Evolutionary conservation across 2,888 invertebrate genomes (phyloP), one percentile per base, ranked within the genome.

Genomic region (Dicyrtoma fusca): DNA sequence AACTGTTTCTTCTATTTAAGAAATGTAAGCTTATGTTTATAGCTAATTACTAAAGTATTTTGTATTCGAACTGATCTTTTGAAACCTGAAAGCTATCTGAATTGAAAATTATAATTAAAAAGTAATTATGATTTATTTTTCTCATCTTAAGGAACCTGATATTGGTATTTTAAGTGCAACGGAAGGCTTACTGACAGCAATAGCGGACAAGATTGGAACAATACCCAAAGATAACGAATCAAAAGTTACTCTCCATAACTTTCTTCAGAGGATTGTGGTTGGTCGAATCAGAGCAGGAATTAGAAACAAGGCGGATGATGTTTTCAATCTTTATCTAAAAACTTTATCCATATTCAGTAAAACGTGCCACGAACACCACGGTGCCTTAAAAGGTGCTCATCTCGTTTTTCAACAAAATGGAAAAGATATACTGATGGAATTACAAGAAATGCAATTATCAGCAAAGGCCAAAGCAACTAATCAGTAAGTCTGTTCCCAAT

Each of bases 401-500:
- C 10, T n/a, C 4, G 10, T 71, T 13, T 71, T 71, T 45, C 45
- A 57, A 19, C 26, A 10, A 1, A 23, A 57, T 17, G 59, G 42
- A 42, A 21, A 34, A 59, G 65, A 71, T 64, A 17, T 71, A 2
- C 34, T 71, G 3, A 11, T 57, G 23, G 71, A 65, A n/a, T 17
- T 71, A 8, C 45, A 55, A 26, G 65, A 71, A 17, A 44, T 71
- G 23, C 55, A 71, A 23, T 21, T 71, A 17, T 55, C 45, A 8
- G 14, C 25, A 2, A 71, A 55, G 55, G 47, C 65, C 2, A 55
- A 45, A 49, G 71, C 71, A 5, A 45, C 57, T 25, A 71, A 71
- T 21, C 42, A 65, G 71, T 71, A 65, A 57, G 45, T 49, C 49
- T 17, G 11, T 49, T 49, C 3, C 49, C 14, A 6, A 49, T 17